Evolutionary conservation across 2,113 vertebrate species (phyloP).

Genomic region (Paracanthobrama guichenoti): DNA sequence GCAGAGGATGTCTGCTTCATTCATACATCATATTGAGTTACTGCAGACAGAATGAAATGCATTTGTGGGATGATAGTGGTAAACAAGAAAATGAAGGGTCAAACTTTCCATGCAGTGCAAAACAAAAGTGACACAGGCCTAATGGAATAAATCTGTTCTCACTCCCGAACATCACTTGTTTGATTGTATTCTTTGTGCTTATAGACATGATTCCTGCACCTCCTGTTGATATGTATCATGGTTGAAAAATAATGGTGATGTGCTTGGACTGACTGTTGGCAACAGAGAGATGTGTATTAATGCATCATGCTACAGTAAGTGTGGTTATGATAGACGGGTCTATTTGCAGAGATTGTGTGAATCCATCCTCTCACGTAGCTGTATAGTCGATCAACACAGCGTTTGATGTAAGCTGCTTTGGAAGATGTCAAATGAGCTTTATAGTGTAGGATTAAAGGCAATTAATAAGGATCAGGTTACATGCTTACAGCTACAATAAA

Average conservation of each 20-base stretch:
- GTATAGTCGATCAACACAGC: slow-evolving; percentile 42
- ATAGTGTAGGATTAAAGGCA: neutral
- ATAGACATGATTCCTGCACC: neutral
- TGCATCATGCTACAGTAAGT: slow-evolving; percentile 15
- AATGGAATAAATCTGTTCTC: slow-evolving; percentile 20
- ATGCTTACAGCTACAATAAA: neutral
- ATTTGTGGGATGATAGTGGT: neutral
- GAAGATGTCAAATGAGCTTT: slow-evolving; percentile 24
- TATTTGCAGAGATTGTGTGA: slow-evolving; percentile 45
- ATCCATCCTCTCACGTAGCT: slow-evolving; percentile 43
- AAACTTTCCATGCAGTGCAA: neutral
- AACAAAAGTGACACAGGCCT: neutral
- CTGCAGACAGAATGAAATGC: neutral
- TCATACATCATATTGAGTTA: neutral
- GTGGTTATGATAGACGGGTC: slow-evolving; percentile 49
- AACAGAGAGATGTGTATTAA: slow-evolving; percentile 32
- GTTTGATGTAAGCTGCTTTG: slow-evolving; percentile 23
- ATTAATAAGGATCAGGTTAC: slow-evolving; percentile 8
- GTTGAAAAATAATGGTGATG: slow-evolving; percentile 5
- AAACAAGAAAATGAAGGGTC: slow-evolving; percentile 14
- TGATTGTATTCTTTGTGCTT: neutral
- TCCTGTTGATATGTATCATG: slow-evolving; percentile 14
- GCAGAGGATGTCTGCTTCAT: neutral
- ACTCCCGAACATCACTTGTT: neutral
- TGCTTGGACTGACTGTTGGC: slow-evolving; percentile 12